phyloP scores from a whole-genome alignment of 2,888 invertebrate species.

The Sthenelais limicola region DNA sequence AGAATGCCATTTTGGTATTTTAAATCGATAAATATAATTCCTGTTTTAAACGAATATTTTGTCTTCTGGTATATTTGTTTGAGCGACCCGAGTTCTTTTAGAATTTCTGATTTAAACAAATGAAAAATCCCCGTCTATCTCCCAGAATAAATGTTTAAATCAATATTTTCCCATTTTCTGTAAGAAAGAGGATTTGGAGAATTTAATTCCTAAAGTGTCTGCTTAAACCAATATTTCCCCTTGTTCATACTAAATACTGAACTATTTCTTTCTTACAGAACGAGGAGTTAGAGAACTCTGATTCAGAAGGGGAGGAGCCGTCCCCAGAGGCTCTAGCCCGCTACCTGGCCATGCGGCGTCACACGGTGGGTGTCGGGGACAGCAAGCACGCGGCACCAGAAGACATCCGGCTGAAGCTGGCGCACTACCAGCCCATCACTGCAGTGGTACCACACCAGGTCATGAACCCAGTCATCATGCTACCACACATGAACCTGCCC shows the following conservation, averaged over 20 bases:
- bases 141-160: too few species aligned
- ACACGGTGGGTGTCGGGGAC: slow-evolving; percentile 93
- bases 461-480: slow-evolving; percentile 64
- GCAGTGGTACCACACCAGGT: slow-evolving; percentile 61
- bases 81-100: too few species aligned
- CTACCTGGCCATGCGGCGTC: slow-evolving; percentile 81
- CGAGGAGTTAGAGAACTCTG: slow-evolving; percentile 43
- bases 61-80: too few species aligned
- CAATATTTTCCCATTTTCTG: too few species aligned
- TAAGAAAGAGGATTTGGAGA: too few species aligned
- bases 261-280: slow-evolving; percentile 18
- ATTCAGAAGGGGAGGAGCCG: slow-evolving; percentile 71
- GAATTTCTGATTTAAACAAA: too few species aligned
- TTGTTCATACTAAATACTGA: neutral
- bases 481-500: slow-evolving; percentile 88
- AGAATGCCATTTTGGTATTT: too few species aligned
- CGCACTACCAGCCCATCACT: slow-evolving; percentile 59
- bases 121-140: too few species aligned
- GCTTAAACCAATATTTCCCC: too few species aligned
- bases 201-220: too few species aligned
- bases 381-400: slow-evolving; percentile 83
- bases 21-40: too few species aligned
- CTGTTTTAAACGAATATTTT: too few species aligned
- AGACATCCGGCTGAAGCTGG: slow-evolving; percentile 64
- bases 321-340: slow-evolving; percentile 72